These are phyloP conservation scores for Aquatica leii DNA, from an alignment of 2,888 invertebrate genomes.

Conservation along the genomic window DNA sequence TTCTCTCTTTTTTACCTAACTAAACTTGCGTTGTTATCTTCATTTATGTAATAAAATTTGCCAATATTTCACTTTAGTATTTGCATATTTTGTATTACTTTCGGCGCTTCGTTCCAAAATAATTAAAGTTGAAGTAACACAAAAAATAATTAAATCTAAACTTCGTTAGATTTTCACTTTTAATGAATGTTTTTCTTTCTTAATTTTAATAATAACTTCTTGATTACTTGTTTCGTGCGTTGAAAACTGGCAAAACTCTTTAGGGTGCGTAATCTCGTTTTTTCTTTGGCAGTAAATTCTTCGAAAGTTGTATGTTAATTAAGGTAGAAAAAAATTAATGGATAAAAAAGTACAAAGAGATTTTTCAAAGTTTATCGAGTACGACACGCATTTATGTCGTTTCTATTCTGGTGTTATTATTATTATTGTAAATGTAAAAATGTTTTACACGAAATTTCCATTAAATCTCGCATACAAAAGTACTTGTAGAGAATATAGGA, in stretches of 20 bases:
- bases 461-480: slow-evolving; percentile 1
- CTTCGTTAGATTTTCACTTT: slow-evolving; percentile 5
- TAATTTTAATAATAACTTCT: slow-evolving; percentile 13
- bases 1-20: no score
- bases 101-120: no score
- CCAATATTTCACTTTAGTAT: no score
- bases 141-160: slow-evolving; percentile 13
- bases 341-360: no score
- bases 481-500: not conserved
- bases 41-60: no score
- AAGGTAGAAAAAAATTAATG: not conserved
- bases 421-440: slow-evolving; percentile 9
- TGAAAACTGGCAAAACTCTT: not conserved
- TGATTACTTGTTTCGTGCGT: slow-evolving; percentile 2
- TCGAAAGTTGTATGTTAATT: not conserved
- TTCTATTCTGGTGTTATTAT: not conserved
- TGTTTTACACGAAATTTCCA: slow-evolving; percentile 1
- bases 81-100: no score
- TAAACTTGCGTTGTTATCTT: no score
- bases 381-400: not conserved
- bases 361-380: no score
- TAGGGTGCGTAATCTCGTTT: slow-evolving; percentile 6
- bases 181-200: slow-evolving; percentile 3
- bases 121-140: not conserved
- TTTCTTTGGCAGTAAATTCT: not conserved